Base-by-base conservation (phyloP, 2,797 vertebrate genomes). In the Rallus crepitans region DNA sequence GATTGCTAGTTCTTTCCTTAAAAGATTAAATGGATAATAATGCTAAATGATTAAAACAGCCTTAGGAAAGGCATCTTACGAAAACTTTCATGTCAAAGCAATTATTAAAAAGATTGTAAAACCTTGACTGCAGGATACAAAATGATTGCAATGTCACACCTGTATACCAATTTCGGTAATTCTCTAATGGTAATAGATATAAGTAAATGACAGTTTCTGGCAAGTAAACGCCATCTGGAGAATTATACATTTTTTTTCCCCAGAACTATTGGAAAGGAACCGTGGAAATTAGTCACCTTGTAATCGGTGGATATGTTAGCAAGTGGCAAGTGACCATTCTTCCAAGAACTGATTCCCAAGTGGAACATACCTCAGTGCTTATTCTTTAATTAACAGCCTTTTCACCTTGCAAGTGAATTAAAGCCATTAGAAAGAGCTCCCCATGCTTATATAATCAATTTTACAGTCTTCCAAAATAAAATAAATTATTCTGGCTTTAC, bases 281-380 rank as follows among this genome's bases (percentile, higher is more conserved):
- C 52, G 25, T 97, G 91, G 57, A 91, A 96, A 95, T 95, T 70
- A 97, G 95, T 95, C 93, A 97, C 94, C 96, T 96, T 84, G 96
- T 97, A 97, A 96, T 97, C 94, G 25, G 85, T 96, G 89, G 94
- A 77, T 97, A 96, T 96, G 94, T 95, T 97, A 96, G 96, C 97
- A 98, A 97, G 86, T 97, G 94, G 96, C 97, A 97, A 98, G 97
- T 98, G 97, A 97, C 97, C 96, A 35, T 98, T 98, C 95, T 97
- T 76, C 75, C 57, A 95, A 94, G 96, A 98, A 73, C 77, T 39
- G 82, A 93, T 97, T 98, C 97, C 98, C 96, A 95, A 90, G 94
- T 96, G 97, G 96, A 96, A 94, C 90, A 90, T 96, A 84, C 91
- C 87, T 94, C n/a, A 82, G 81, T 89, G 95, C 91, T 96, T 94